Conservation (phyloP, 2,888 invertebrate genomes). For the Caenorhabditis uteleia region DNA sequence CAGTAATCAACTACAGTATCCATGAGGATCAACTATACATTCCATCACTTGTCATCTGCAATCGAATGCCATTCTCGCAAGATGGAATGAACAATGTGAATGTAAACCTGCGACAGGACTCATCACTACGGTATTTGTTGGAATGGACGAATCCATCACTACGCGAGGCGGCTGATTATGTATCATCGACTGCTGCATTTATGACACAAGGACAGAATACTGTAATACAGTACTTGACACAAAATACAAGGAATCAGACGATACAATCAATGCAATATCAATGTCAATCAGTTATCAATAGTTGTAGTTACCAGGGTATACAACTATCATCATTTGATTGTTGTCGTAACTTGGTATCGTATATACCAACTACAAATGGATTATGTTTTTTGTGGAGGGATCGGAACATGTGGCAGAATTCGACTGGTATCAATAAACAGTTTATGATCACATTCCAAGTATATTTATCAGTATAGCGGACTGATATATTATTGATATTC, state of each 20-base stretch:
- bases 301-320: constrained; percentile 44
- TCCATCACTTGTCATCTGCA: constrained; percentile 57
- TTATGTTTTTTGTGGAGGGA: constrained; percentile 47
- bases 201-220: constrained; percentile 33
- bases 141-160: constrained; percentile 55
- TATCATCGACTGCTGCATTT: constrained; percentile 21
- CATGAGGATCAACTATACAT: constrained; percentile 42
- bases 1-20: constrained; percentile 23
- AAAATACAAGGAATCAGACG: constrained; percentile 27
- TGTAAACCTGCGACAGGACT: constrained; percentile 40
- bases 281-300: constrained; percentile 50
- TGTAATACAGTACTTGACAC: constrained; percentile 33
- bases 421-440: constrained; percentile 36
- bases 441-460: constrained; percentile 50
- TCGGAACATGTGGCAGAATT: constrained; percentile 41
- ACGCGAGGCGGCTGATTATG: constrained; percentile 45
- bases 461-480: not conserved
- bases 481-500: constrained; percentile 3
- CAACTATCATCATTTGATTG: constrained; percentile 45
- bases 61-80: constrained; percentile 52
- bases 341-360: constrained; percentile 33
- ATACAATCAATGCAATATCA: constrained; percentile 48
- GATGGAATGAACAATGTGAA: constrained; percentile 50
- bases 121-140: constrained; percentile 48
- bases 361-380: constrained; percentile 36